Percentiles rank a stretch among this genome's conserved stretches.
phyloP scores from a whole-genome alignment of 1,140 invertebrate genomes.

The Saccostrea cuccullata region DNA sequence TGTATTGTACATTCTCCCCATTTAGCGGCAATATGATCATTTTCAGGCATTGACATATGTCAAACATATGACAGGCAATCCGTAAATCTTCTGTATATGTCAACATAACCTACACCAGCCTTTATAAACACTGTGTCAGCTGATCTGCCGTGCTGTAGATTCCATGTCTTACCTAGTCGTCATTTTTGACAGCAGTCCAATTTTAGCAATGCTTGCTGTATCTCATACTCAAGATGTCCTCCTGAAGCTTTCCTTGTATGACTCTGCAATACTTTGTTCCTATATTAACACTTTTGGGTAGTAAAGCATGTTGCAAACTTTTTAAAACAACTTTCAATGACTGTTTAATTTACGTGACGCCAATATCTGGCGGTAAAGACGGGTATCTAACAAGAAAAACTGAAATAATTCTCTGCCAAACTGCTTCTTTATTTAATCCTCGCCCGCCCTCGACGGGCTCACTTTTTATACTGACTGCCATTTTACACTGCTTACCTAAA shows the following conservation, averaged over 20 bases:
- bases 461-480: constrained; percentile 78
- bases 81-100: not conserved
- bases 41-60: not conserved
- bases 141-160: not conserved
- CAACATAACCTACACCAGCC: not conserved
- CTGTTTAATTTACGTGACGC: not conserved
- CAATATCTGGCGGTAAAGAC: constrained; percentile 2
- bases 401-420: not conserved
- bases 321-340: not conserved
- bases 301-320: constrained; percentile 12
- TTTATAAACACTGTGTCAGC: not conserved
- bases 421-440: constrained; percentile 53
- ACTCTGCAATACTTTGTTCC: constrained; percentile 33
- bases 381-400: not conserved
- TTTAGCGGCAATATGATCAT: not conserved
- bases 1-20: not conserved
- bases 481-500: constrained; percentile 68
- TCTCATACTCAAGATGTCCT: constrained; percentile 22
- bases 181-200: not conserved
- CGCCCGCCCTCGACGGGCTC: constrained; percentile 63
- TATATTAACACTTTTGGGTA: not conserved
- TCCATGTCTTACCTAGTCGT: not conserved
- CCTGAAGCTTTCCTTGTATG: not conserved
- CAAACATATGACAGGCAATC: not conserved
- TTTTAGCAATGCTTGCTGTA: not conserved